Evolutionary conservation across 2,113 vertebrate genomes (phyloP), one percentile per base, ranked within the genome.

Genomic region (Pimephales promelas): DNA sequence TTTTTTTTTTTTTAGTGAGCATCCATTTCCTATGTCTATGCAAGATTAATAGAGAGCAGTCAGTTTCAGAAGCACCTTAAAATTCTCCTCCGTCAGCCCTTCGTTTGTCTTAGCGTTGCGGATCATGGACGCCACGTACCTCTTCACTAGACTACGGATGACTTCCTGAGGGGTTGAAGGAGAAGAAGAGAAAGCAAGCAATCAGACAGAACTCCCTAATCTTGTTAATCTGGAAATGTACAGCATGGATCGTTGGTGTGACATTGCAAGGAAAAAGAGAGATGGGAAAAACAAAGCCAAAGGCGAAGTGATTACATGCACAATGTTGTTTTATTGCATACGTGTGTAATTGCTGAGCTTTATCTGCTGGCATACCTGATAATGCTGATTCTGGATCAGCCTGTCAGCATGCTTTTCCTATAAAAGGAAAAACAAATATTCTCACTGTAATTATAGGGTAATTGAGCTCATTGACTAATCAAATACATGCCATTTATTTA

Each of bases 61-160:
- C 18, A 2, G 18, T 62, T 52, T 47, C n/a, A 36, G 5, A 56
- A 52, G 90, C 90, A 98, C 97, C 97, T 99, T 99, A 80, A 99
- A 99, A 85, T 98, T 99, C 90, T 99, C 97, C 92, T 99, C 97
- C 0, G 97, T 98, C 88, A 99, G 93, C 1, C 97, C 97, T 88
- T 99, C 97, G 0, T 97, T 97, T 28, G 96, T 98, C 94, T 98
- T 99, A 78, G 97, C 97, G 87, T 96, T 98, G 89, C 97, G 95
- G 87, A 99, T 97, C 97, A 99, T 99, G 84, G 97, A 97, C 47
- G 97, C 97, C 10, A 99, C 95, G 0, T 99, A 99, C 79, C 97
- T 91, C 92, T 99, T 99, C 89, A 98, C 97, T 90, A 99, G 94
- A 93, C 89, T 97, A 62, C 96, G 94, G 89, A 99, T 99, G 89